Evolutionary conservation across 1,140 invertebrate genomes (phyloP).

Genomic region (Chelonus insularis): DNA sequence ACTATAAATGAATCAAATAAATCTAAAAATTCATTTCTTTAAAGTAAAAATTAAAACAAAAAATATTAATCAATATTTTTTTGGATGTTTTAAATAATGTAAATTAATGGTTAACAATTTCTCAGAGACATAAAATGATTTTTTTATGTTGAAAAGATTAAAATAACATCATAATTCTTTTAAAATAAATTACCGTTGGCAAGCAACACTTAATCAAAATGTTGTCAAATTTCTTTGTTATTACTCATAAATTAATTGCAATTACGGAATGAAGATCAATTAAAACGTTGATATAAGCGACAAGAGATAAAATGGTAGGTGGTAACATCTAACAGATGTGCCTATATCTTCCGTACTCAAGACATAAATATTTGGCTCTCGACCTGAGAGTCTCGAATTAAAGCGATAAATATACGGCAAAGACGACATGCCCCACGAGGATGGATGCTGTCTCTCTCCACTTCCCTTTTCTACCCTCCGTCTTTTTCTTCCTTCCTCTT

Average conservation of each 20-base stretch:
- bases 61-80: no score
- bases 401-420: constrained; percentile 45
- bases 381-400: constrained; percentile 43
- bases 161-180: no score
- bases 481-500: neutral
- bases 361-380: constrained; percentile 46
- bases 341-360: constrained; percentile 40
- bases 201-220: no score
- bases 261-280: constrained; percentile 32
- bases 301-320: neutral
- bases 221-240: constrained; percentile 8
- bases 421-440: neutral
- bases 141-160: no score
- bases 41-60: neutral
- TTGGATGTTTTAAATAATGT: no score
- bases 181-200: no score
- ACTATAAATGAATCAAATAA: no score
- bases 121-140: no score
- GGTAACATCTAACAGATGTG: constrained; percentile 19
- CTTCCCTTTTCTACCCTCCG: neutral
- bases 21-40: no score
- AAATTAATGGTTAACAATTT: no score
- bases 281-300: constrained; percentile 10
- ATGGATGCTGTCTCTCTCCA: neutral
- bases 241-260: constrained; percentile 37